Conservation (phyloP, 2,113 vertebrate genomes). For the Rhinolophus sinicus region DNA sequence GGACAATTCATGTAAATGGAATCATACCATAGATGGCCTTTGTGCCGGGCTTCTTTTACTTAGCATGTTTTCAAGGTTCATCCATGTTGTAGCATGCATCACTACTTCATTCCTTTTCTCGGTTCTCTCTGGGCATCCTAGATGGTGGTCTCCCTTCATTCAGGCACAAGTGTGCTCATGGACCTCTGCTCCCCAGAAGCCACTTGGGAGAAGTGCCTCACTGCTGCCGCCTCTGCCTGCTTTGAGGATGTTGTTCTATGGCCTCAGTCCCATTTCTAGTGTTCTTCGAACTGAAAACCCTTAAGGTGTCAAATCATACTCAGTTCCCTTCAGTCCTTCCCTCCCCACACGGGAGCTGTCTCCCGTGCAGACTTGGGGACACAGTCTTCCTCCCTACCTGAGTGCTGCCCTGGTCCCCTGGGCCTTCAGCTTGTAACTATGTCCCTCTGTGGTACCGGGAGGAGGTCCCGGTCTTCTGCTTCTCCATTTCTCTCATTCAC, state of each 20-base stretch:
- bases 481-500: background rate
- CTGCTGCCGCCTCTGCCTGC: background rate
- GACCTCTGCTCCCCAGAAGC: background rate
- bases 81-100: background rate
- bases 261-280: background rate
- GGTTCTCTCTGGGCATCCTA: background rate
- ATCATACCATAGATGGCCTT: background rate
- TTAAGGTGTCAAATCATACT: background rate
- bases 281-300: background rate
- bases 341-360: background rate
- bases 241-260: background rate
- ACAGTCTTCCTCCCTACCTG: background rate
- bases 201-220: background rate
- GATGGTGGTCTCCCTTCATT: background rate
- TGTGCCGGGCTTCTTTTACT: background rate
- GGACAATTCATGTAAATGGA: background rate
- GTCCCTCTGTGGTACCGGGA: background rate
- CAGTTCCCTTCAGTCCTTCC: background rate
- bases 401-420: background rate
- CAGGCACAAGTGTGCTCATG: background rate
- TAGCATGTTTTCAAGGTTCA: background rate
- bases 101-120: background rate
- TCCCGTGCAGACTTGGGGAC: background rate
- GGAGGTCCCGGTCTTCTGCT: background rate
- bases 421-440: background rate